Evolutionary conservation across 2,113 vertebrate species (phyloP), one percentile per base, ranked within the genome.

Genomic region (Macquaria ambigua): DNA sequence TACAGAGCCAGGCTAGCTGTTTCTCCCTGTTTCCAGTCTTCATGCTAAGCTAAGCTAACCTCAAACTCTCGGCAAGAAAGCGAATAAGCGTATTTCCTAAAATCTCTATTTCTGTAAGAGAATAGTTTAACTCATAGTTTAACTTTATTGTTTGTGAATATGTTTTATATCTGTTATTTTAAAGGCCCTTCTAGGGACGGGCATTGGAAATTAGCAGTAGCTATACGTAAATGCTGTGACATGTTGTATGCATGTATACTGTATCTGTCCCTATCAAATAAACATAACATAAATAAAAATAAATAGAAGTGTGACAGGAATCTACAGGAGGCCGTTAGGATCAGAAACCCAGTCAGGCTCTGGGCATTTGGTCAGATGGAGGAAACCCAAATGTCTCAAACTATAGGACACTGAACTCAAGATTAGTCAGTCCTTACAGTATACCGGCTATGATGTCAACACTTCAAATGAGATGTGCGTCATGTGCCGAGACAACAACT

Each of bases 391-490:
- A 7, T 56, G 15, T 53, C 66, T 56, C 37, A 71, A 50, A 83
- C 56, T 55, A 20, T 12, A 56, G 9, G 20, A 59, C 50, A 72
- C 8, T 76, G 37, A 56, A 28, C 43, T 72, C 43, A 71, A 64
- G 64, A 79, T 31, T 6, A 77, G 59, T 81, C 46, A 81, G 34
- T 58, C 63, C 39, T 31, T 11, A n/a, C n/a, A n/a, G n/a, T n/a
- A 31, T 37, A 66, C 16, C 43, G 1, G n/a, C 3, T 3, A 41
- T 79, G 66, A 82, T 52, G 78, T 83, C 83, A 87, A 55, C 75
- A 56, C 79, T 81, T 72, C 66, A 82, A 79, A 25, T 55, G 61
- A 61, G 37, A 73, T 39, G 46, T 87, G 72, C 23, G 31, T 77
- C 79, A 87, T 63, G 21, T 73, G 14, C 43, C 53, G 55, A 69